A percentile compares a stretch with the other conserved stretches of the same genome.
phyloP scores from a whole-genome alignment of 1,140 invertebrate genomes.

The Drosophila auraria region DNA sequence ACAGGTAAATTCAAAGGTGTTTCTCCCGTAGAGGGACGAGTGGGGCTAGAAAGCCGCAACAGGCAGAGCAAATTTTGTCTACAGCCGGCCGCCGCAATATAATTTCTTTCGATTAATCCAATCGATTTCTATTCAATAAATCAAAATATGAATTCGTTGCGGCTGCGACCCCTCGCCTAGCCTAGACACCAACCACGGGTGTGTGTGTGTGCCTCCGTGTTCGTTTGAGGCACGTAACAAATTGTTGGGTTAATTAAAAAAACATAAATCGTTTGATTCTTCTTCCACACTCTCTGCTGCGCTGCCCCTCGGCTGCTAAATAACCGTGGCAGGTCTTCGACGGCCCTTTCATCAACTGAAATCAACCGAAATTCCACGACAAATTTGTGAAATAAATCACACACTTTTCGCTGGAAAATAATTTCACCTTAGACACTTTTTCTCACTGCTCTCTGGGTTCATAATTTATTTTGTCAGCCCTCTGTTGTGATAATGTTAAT shows the following conservation, averaged over 20 bases:
- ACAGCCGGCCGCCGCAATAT: conserved; percentile 70
- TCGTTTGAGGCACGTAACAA: conserved; percentile 84
- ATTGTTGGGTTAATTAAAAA: conserved; percentile 85
- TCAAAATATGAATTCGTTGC: conserved; percentile 83
- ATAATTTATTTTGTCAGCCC: conserved; percentile 26
- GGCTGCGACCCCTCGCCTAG: conserved; percentile 58
- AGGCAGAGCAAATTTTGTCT: conserved; percentile 61
- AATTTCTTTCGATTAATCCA: conserved; percentile 84
- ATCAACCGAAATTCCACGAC: conserved; percentile 48
- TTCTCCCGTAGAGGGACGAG: conserved; percentile 9
- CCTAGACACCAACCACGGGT: conserved; percentile 31
- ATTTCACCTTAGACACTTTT: conserved; percentile 55
- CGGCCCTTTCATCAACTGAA: conserved; percentile 70
- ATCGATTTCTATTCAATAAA: conserved; percentile 85
- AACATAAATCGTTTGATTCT: conserved; percentile 84
- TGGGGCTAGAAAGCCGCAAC: conserved; percentile 41
- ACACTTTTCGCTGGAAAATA: conserved; percentile 34
- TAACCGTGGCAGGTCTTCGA: conserved; percentile 59
- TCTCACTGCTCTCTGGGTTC: conserved; percentile 2
- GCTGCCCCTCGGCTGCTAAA: conserved; percentile 39
- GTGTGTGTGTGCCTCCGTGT: conserved; percentile 39
- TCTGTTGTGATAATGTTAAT: conserved; percentile 59
- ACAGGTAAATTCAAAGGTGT: conserved; percentile 24
- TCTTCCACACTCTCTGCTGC: conserved; percentile 29
- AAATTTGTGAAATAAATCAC: conserved; percentile 45